phyloP scores from a whole-genome alignment of 64 coral and sea anemone genomes.

The Pocillopora damicornis region DNA sequence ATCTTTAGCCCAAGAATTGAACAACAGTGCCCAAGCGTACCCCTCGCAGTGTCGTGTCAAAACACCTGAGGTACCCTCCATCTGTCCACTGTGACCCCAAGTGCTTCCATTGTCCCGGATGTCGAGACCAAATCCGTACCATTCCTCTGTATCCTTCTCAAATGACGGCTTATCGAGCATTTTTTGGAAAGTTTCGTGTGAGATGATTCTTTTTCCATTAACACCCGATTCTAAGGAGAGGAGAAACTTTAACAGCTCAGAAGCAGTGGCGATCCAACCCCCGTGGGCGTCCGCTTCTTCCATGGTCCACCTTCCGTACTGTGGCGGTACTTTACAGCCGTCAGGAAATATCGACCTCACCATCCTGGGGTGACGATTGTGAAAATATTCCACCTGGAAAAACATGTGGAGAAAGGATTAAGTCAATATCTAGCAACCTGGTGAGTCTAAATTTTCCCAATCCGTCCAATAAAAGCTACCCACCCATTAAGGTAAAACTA shows the following conservation, averaged over 20 bases:
- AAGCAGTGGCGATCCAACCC: slow-evolving; percentile 10
- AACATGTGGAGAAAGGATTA: neutral
- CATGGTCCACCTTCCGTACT: slow-evolving; percentile 43
- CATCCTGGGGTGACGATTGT: slow-evolving; percentile 27
- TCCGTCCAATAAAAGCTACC: too few relatives aligned
- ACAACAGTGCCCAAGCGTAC: slow-evolving; percentile 38
- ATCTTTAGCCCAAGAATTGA: slow-evolving; percentile 48
- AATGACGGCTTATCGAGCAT: slow-evolving; percentile 34
- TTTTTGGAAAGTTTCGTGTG: neutral
- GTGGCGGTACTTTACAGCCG: slow-evolving; percentile 23
- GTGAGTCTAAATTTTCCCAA: too few relatives aligned
- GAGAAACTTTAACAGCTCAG: neutral
- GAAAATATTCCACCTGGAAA: slow-evolving; percentile 38
- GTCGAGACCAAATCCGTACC: slow-evolving; percentile 44
- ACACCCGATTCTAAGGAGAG: slow-evolving; percentile 9
- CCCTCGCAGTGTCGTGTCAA: slow-evolving; percentile 18
- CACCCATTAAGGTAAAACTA: too few relatives aligned
- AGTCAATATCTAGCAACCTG: neutral
- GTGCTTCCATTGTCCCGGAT: slow-evolving; percentile 14
- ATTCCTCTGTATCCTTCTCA: slow-evolving; percentile 22
- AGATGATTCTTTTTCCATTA: slow-evolving; percentile 11
- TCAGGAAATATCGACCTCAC: slow-evolving; percentile 21
- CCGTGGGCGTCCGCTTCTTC: slow-evolving; percentile 40
- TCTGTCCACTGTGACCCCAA: slow-evolving; percentile 38
- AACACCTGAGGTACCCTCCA: slow-evolving; percentile 39